Conservation (phyloP, 1,140 invertebrate genomes). For the Aricia agestis region DNA sequence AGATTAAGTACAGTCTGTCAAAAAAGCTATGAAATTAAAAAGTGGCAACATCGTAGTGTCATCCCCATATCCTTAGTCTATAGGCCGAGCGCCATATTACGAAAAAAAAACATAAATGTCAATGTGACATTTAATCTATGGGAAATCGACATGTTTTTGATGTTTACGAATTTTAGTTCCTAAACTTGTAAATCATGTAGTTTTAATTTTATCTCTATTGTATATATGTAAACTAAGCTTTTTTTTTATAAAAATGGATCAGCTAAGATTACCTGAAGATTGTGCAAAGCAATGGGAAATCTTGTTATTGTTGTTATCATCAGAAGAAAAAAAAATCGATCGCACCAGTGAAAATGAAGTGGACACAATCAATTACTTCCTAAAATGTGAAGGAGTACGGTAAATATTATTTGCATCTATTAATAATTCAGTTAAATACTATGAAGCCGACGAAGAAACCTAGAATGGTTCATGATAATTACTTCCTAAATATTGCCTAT, state of each 20-base stretch:
- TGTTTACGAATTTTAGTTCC: conserved; percentile 4
- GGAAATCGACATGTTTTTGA: neutral
- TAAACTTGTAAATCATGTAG: neutral
- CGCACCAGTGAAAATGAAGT: conserved; percentile 53
- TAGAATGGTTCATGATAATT: neutral
- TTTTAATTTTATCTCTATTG: conserved; percentile 11
- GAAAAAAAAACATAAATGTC: neutral
- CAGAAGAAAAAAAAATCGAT: conserved; percentile 66
- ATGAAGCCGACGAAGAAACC: neutral
- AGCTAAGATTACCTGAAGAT: conserved; percentile 46
- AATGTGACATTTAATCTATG: neutral
- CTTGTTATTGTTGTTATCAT: conserved; percentile 53
- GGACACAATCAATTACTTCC: conserved; percentile 62
- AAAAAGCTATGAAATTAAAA: no score
- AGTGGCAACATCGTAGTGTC: no score
- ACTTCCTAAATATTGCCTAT: no score
- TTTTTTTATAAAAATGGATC: conserved; percentile 33
- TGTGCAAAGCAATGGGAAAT: conserved; percentile 65
- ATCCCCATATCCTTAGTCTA: no score
- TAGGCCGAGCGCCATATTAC: no score
- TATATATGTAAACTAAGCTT: conserved; percentile 1
- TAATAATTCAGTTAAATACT: no score
- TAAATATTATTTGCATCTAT: conserved; percentile 26
- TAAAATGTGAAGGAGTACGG: conserved; percentile 55
- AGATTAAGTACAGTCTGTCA: no score